Base-by-base conservation (phyloP, 2,113 vertebrate genomes). In the Lepisosteus osseus region DNA sequence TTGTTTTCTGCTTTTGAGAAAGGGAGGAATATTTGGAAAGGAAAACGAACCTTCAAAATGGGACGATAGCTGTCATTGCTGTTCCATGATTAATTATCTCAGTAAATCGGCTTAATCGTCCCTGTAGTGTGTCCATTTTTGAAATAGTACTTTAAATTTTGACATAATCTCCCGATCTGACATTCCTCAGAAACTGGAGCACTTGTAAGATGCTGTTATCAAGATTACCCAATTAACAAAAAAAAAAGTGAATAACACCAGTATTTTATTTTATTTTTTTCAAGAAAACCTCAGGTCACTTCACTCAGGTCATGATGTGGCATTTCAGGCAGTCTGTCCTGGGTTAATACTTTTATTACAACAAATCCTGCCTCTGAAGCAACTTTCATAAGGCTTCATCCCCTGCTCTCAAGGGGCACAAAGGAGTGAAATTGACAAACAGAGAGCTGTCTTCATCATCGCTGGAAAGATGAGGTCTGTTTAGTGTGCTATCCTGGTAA, bases 251-350 rank as follows among this genome's bases (percentile, higher is more conserved):
- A 29, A 51, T 51, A 9, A 51, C 47, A 51, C 47, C 9, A 9
- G 47, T 6, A 51, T 9, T 51, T 51, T 51, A 51, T 51, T 6
- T 51, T 9, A 6, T 51, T 5, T 51, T 51, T 9, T 51, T 51
- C 47, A 1, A 9, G 9, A 45, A 65, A 13, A 66, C 7, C 64
- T 44, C 64, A 47, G 64, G 64, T 66, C 64, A 66, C 64, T 66
- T 47, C 45, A 12, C 41, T 43, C 11, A 43, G 17, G 42, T 13
- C 12, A 65, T 13, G 40, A 13, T 44, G 14, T 40, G 13, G 15
- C 43, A 47, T 47, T 66, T 66, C 15, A 7, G 44, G 8, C 43
- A 13, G 14, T n/a, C 6, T 14, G 9, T 45, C 64, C 42, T 6
- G 40, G 43, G 43, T 44, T 47, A 14, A 45, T 7, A 6, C 2